Percentiles rank a stretch among this genome's conserved stretches.
phyloP scores from a whole-genome alignment of 2,888 invertebrate species.

The Trissolcus brochymenae region DNA sequence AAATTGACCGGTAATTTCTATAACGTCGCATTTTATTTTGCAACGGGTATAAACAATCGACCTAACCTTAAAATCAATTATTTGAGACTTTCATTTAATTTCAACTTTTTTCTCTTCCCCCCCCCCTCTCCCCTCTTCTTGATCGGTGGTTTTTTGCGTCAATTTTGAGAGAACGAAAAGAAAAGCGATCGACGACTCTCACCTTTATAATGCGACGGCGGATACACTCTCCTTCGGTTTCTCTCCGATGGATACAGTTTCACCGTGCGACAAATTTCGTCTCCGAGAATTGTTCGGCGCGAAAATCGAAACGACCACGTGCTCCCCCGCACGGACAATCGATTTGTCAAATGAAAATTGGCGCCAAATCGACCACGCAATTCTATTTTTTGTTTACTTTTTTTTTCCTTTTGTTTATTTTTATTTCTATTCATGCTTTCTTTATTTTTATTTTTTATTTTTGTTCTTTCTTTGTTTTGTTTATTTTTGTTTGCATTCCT shows the following conservation, averaged over 20 bases:
- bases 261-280: slow-evolving; percentile 29
- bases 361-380: slow-evolving; percentile 14
- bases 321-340: slow-evolving; percentile 16
- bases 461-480: no score
- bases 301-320: slow-evolving; percentile 35
- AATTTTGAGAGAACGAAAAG: slow-evolving; percentile 45
- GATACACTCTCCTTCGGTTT: slow-evolving; percentile 62
- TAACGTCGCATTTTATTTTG: no score
- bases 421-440: neutral
- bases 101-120: slow-evolving; percentile 16
- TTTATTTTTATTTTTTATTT: no score
- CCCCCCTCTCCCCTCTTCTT: neutral
- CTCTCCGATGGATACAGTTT: slow-evolving; percentile 53
- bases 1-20: no score
- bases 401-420: neutral
- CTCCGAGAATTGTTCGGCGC: slow-evolving; percentile 25
- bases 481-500: no score
- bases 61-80: neutral
- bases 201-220: slow-evolving; percentile 57
- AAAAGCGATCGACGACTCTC: slow-evolving; percentile 60
- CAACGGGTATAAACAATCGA: no score
- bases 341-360: slow-evolving; percentile 36
- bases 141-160: slow-evolving; percentile 6
- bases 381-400: slow-evolving; percentile 2
- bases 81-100: slow-evolving; percentile 17